Evolutionary conservation across 2,113 vertebrate species (phyloP), one percentile per base, ranked within the genome.

Genomic region (Serilophus lunatus): DNA sequence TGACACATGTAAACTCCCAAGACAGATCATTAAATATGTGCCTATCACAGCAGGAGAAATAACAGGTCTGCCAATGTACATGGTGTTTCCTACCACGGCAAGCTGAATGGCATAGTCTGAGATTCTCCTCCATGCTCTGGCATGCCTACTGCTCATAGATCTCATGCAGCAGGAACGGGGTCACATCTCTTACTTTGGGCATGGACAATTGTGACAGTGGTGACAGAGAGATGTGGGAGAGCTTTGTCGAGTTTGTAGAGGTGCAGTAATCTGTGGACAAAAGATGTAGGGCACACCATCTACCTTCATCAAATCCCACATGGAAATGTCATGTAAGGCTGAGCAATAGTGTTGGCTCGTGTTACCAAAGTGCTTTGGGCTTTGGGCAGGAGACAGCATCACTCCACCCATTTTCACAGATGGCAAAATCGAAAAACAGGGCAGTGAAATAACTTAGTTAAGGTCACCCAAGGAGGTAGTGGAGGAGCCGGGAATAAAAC

Each of bases 401-500:
- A 13, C 19, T 44, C 12, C 6, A 36, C 12, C 16, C 25, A 4
- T 76, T 87, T 89, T 88, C 65, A 65, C 65, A 88, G 83, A 78
- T 22, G 50, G 40, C 77, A 91, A 84, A 88, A 79, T 40, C 0
- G 0, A 84, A 84, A 77, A 35, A 35, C 24, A 57, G 36, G 57
- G 44, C 47, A 82, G 40, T 40, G 53, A 91, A 95, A 79, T 49
- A 82, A 64, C 74, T 87, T 24, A 57, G 53, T n/a, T 93, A 89
- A 91, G 93, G 94, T 95, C 91, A 92, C 94, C 78, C 86, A 72
- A 93, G 94, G 81, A 95, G 50, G 89, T 89, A 89, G 61, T 79
- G 70, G 70, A 96, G 40, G 86, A 97, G 83, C 91, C 96, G 95
- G 95, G 94, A 97, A 93, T 87, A 93, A 92, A 96, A 23, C 3